Evolutionary conservation across 2,888 invertebrate species (phyloP), one percentile per base, ranked within the genome.

Genomic region (Nymphalis polychloros): DNA sequence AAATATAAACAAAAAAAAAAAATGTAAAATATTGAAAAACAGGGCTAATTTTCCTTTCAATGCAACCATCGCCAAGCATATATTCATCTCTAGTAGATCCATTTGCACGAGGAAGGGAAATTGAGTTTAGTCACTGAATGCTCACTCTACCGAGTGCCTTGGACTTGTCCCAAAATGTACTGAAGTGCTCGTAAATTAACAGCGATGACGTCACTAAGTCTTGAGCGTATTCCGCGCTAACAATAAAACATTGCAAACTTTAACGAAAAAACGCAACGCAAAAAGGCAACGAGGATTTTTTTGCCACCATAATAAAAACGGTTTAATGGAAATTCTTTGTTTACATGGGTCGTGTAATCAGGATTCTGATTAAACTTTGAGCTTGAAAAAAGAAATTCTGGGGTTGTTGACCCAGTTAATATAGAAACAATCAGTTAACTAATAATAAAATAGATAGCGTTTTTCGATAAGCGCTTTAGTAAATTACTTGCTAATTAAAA

Each of bases 81-180:
- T 4, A 13, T 64, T 66, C 49, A 60, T 60, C 68, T 46, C 67
- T 71, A 59, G 74, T 74, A 74, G 76, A 72, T 76, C 72, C 75
- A 78, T 82, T 81, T 77, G 75, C 79, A 79, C 77, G 83, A 72
- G 77, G 72, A 73, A 76, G 78, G 83, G 80, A 83, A 88, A 89
- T 88, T 87, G 82, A 83, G 85, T 87, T 87, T 85, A 83, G 83
- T 76, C 73, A 19, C 75, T 80, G 81, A 84, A 84, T 82, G 80
- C 81, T 81, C 81, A 78, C 81, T 82, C 78, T 84, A 84, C 86
- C 88, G 86, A 88, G 89, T 86, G 85, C 83, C 83, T 78, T 84
- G 87, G 75, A 74, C 73, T 57, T 75, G 82, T 81, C 83, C 86
- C 83, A 20, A 13, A 82, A 82, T 85, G 81, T 81, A 79, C 76